phyloP scores from a whole-genome alignment of 2,113 vertebrate species.

The Cephalopterus ornatus region DNA sequence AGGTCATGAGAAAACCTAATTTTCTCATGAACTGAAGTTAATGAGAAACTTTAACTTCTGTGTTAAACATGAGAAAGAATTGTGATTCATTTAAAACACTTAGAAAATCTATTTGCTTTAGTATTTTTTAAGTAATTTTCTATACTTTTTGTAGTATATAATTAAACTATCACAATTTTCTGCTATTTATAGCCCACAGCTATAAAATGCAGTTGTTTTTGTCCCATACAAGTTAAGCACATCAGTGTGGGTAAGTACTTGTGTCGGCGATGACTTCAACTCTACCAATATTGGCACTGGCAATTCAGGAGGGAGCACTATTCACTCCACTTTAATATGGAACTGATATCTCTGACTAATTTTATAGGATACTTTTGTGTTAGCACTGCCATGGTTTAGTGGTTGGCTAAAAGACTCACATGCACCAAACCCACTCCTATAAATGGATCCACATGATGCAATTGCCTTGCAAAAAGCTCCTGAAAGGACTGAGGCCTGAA shows the following conservation, averaged over 20 bases:
- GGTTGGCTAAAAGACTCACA: not conserved
- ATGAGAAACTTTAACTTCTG: no score
- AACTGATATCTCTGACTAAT: slow-evolving; percentile 20
- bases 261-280: not conserved
- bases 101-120: not conserved
- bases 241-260: not conserved
- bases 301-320: slow-evolving; percentile 49
- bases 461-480: not conserved
- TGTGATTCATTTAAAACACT: not conserved
- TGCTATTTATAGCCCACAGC: not conserved
- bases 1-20: not conserved
- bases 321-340: not conserved
- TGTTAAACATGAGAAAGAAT: not conserved
- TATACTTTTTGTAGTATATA: not conserved
- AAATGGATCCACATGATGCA: not conserved
- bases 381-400: not conserved
- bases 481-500: not conserved
- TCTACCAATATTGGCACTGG: not conserved
- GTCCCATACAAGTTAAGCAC: not conserved
- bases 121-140: not conserved
- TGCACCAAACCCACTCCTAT: not conserved
- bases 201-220: not conserved
- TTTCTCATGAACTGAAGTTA: no score
- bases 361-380: not conserved
- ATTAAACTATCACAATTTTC: not conserved